Evolutionary conservation across 2,888 invertebrate species (phyloP).

Genomic region (Rhorus exstirpatorius): DNA sequence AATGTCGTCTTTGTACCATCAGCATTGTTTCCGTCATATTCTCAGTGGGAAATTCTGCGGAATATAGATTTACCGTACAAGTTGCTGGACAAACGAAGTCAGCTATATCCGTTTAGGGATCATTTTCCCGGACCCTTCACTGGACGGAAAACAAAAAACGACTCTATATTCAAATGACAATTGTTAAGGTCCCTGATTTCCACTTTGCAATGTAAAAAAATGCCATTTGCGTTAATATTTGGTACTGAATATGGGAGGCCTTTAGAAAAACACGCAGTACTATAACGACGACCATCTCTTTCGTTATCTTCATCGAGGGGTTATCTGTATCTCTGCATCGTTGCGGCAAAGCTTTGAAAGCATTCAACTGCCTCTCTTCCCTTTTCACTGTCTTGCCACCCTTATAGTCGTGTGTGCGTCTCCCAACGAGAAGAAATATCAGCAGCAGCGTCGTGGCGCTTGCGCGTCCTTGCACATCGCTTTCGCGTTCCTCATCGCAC

Average conservation of each 20-base stretch:
- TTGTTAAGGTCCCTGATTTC: not conserved
- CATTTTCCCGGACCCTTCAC: too few relatives aligned
- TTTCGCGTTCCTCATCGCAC: conserved; percentile 77
- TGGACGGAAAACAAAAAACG: not conserved
- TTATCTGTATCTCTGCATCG: conserved; percentile 52
- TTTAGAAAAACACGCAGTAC: too few relatives aligned
- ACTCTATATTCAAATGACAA: too few relatives aligned
- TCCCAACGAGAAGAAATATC: conserved; percentile 66
- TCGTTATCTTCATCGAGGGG: conserved; percentile 35
- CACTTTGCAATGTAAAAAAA: not conserved
- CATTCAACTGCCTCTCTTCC: conserved; percentile 16
- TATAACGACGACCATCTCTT: too few relatives aligned
- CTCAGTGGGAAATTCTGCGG: conserved; percentile 12
- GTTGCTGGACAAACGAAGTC: too few relatives aligned
- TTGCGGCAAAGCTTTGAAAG: conserved; percentile 65
- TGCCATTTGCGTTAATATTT: not conserved
- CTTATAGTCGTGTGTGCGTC: conserved; percentile 49
- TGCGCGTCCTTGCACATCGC: conserved; percentile 74
- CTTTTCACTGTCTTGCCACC: conserved; percentile 28
- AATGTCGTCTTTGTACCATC: conserved; percentile 18
- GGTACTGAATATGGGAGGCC: not conserved
- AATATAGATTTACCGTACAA: too few relatives aligned
- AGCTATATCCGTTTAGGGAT: too few relatives aligned
- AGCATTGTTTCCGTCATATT: conserved; percentile 29
- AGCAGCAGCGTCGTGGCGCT: conserved; percentile 70